These are phyloP conservation scores for Cydia amplana DNA, from an alignment of 1,140 invertebrate genomes.

Conservation along the genomic window DNA sequence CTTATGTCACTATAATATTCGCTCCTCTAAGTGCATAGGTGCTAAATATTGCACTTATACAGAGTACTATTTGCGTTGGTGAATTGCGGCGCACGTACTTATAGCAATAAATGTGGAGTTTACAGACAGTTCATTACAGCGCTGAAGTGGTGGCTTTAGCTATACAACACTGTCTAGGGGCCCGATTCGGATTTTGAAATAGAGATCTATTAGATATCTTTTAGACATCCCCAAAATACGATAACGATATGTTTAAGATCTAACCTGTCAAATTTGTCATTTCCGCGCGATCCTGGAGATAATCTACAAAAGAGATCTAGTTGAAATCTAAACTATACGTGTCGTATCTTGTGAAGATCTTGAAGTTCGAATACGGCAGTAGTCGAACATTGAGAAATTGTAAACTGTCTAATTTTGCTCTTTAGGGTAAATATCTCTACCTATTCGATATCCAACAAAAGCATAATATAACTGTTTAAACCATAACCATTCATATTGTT, in stretches of 20 bases:
- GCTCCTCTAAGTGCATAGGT: slow-evolving; percentile 21
- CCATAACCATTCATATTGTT: background rate
- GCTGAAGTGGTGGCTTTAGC: background rate
- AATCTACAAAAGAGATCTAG: too few relatives aligned
- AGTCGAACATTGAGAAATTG: background rate
- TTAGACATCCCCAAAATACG: too few relatives aligned
- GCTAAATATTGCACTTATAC: slow-evolving; percentile 9
- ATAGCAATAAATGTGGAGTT: slow-evolving; percentile 19
- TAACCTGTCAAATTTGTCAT: too few relatives aligned
- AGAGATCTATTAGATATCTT: too few relatives aligned
- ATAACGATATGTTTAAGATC: too few relatives aligned
- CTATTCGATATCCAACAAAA: background rate
- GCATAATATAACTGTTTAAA: background rate
- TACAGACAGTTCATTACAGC: slow-evolving; percentile 7
- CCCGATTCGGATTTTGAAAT: too few relatives aligned
- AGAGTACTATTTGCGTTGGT: slow-evolving; percentile 1
- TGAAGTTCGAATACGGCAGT: too few relatives aligned
- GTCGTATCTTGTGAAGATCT: too few relatives aligned
- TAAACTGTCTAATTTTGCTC: background rate
- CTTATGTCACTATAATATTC: slow-evolving; percentile 46
- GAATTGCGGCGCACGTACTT: slow-evolving; percentile 1
- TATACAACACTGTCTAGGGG: background rate
- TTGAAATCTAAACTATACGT: too few relatives aligned
- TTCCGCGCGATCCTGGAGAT: too few relatives aligned
- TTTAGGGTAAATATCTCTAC: background rate